A percentile compares a stretch with the other conserved stretches of the same genome.
Conservation (phyloP, 2,113 vertebrate species). For the Pachypanchax playfairii region DNA sequence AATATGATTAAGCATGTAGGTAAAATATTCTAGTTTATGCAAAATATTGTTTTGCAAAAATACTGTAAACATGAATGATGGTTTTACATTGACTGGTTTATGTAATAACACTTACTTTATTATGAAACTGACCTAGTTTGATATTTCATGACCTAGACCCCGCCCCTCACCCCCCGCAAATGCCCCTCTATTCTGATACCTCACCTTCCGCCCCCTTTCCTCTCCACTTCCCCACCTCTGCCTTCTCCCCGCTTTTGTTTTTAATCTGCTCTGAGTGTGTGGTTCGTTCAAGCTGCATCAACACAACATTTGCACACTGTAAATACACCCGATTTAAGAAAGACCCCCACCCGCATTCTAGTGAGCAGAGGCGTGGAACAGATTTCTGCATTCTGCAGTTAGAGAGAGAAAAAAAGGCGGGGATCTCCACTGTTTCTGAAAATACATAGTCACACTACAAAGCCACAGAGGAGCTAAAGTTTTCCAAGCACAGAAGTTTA, state of each 20-base stretch:
- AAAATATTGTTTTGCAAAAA: no score
- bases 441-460: constrained; percentile 27
- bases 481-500: constrained; percentile 59
- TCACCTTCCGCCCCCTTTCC: constrained; percentile 37
- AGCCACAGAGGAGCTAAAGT: constrained; percentile 49
- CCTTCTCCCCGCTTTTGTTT: constrained; percentile 21
- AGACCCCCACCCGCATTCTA: constrained; percentile 62
- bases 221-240: constrained; percentile 26
- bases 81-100: no score
- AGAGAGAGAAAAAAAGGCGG: constrained; percentile 23
- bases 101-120: no score
- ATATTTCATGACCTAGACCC: background rate
- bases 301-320: constrained; percentile 9
- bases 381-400: constrained; percentile 2
- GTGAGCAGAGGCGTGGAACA: constrained; percentile 40
- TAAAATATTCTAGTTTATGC: no score
- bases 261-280: constrained; percentile 5
- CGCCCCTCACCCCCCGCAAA: background rate
- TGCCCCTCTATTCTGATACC: constrained; percentile 6
- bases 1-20: no score
- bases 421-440: constrained; percentile 59
- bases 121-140: no score
- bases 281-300: constrained; percentile 16
- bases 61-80: no score
- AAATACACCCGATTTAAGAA: constrained; percentile 43